Evolutionary conservation across 2,797 vertebrate genomes (phyloP), one percentile per base, ranked within the genome.

Genomic region (Psittacula derbiana): DNA sequence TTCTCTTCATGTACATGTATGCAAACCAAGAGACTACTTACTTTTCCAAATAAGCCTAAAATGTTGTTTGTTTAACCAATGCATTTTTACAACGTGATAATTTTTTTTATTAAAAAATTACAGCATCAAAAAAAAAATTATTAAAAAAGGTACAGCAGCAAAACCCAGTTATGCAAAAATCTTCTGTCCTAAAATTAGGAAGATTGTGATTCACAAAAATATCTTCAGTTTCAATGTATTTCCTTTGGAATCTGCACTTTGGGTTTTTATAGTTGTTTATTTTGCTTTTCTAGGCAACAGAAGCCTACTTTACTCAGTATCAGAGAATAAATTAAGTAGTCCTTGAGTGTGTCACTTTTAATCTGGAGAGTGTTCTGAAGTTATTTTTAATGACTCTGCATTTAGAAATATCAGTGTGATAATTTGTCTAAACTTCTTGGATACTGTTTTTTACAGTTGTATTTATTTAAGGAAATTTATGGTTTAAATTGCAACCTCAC

Each of bases 311-410:
- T 66, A 62, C 8, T 84, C 69, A 65, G 18, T 71, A n/a, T 75
- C 76, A 96, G 79, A 47, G 60, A 90, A 83, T 86, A 88, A 91
- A 90, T 90, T 70, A 86, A 86, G 25, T 78, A 6, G 1, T 91
- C 19, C 53, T 90, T 69, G 41, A 79, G 30, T 7, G 10, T 95
- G 55, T 73, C 33, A 57, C 49, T 88, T 86, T 52, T 81, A 90
- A 88, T 92, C 33, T 84, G 75, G 76, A 94, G 62, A 76, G 76
- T 1, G 3, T 80, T 92, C 64, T 88, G 66, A 80, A 84, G 76
- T 62, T 87, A 80, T 81, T 90, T 94, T 86, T 88, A 88, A 90
- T 70, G 20, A 72, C 50, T 76, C 88, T 86, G 16, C 33, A 71
- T 82, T 79, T 80, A 84, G 71, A 90, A 89, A 78, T 92, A 92